A percentile compares a stretch with the other conserved stretches of the same genome.
Conservation (phyloP, 2,888 invertebrate species). For the Eubasilissa splendida region DNA sequence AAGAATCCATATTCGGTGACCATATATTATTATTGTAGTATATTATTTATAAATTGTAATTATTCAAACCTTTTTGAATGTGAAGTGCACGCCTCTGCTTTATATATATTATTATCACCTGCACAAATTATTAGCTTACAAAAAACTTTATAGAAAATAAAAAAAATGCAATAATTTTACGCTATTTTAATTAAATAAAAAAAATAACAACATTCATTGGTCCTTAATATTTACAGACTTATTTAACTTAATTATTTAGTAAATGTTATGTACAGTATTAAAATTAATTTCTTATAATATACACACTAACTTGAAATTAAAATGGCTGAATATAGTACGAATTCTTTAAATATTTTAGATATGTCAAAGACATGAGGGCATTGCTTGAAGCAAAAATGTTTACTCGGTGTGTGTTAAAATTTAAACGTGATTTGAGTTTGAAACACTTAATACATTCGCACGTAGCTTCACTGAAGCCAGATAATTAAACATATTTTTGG, state of each 20-base stretch:
- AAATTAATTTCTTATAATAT: conserved; percentile 35
- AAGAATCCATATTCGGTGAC: too few relatives aligned
- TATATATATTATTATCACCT: too few relatives aligned
- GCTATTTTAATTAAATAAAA: conserved; percentile 34
- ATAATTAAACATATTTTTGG: conserved; percentile 41
- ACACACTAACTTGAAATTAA: conserved; percentile 41
- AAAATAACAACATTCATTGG: conserved; percentile 29
- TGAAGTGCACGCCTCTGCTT: too few relatives aligned
- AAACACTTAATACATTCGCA: conserved; percentile 29
- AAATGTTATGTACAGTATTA: conserved; percentile 46
- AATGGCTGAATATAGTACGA: conserved; percentile 47
- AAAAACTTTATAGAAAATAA: background rate
- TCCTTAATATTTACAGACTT: conserved; percentile 48
- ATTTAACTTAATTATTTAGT: conserved; percentile 26
- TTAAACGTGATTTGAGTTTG: background rate
- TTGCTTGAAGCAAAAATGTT: background rate
- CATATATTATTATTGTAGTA: too few relatives aligned
- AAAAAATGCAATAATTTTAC: background rate
- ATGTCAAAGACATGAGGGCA: background rate
- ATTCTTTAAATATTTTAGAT: background rate
- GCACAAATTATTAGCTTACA: too few relatives aligned
- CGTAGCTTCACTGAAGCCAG: conserved; percentile 58
- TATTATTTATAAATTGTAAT: too few relatives aligned
- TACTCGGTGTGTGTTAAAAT: conserved; percentile 1
- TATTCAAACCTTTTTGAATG: too few relatives aligned